Evolutionary conservation across 92 coral and sea anemone species (phyloP).

Genomic region (Epizoanthus ramosus): DNA sequence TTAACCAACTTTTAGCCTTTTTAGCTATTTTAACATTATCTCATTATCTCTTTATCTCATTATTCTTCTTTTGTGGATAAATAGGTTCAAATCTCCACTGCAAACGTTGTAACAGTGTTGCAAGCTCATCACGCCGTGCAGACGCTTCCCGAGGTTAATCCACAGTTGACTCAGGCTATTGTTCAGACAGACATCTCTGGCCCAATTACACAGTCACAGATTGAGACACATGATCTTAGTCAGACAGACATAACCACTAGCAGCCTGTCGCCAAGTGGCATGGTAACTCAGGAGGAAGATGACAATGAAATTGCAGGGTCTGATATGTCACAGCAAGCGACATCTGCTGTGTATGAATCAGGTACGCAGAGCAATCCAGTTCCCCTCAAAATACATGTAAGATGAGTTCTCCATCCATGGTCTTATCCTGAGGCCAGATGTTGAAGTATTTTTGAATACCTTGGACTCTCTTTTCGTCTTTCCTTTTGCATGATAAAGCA

Average conservation of each 20-base stretch:
- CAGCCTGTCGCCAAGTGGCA: conserved; percentile 28
- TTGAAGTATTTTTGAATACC: too few species aligned
- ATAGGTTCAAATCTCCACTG: conserved; percentile 71
- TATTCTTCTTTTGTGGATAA: neutral
- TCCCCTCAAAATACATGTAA: too few species aligned
- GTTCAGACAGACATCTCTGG: conserved; percentile 93
- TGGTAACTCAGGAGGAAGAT: conserved; percentile 19
- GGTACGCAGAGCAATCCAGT: neutral
- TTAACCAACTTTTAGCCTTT: too few species aligned
- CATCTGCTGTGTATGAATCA: conserved; percentile 8
- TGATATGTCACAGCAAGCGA: conserved; percentile 8
- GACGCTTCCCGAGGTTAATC: conserved; percentile 76
- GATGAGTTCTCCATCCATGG: too few species aligned
- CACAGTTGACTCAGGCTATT: conserved; percentile 87
- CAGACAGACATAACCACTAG: conserved; percentile 56
- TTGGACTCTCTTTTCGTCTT: too few species aligned
- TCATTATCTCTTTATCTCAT: neutral
- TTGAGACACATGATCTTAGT: conserved; percentile 46
- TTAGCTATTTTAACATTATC: too few species aligned
- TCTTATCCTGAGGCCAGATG: too few species aligned
- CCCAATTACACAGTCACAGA: conserved; percentile 77
- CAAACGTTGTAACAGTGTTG: conserved; percentile 82
- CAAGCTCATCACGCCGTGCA: conserved; percentile 85
- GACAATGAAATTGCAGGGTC: conserved; percentile 15
- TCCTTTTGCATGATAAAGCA: too few species aligned